Evolutionary conservation across 2,797 vertebrate species (phyloP).

Genomic region (Dendrocincla fuliginosa): DNA sequence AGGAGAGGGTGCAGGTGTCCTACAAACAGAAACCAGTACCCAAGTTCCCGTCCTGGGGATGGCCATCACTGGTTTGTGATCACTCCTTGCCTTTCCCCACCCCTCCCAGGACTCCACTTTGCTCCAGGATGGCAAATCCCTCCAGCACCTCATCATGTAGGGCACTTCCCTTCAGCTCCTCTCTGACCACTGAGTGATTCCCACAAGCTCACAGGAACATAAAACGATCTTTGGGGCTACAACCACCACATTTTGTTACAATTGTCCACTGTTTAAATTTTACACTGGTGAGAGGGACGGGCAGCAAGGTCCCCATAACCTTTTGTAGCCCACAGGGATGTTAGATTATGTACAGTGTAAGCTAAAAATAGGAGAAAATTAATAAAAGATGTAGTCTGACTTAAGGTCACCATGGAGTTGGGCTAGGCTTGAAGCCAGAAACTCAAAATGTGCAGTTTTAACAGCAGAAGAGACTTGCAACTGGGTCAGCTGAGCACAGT

Average conservation of each 20-base stretch:
- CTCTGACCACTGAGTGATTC: neutral
- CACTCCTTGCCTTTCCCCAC: neutral
- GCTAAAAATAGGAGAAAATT: neutral
- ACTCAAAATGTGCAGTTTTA: neutral
- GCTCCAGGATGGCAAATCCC: neutral
- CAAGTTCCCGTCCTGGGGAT: neutral
- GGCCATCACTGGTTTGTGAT: neutral
- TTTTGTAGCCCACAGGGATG: neutral
- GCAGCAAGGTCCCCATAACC: neutral
- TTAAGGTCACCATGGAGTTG: neutral
- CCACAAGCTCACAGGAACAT: neutral
- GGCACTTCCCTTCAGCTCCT: neutral
- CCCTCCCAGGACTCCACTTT: neutral
- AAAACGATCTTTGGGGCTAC: neutral
- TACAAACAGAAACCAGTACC: neutral
- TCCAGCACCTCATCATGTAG: fast-evolving
- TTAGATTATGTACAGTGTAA: neutral
- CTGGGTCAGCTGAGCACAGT: neutral
- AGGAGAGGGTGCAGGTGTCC: neutral
- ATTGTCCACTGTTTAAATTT: neutral
- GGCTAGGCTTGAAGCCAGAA: neutral
- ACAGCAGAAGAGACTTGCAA: neutral
- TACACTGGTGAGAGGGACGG: neutral
- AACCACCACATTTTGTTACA: neutral
- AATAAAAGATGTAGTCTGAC: neutral